Base-by-base conservation (phyloP, 2,797 vertebrate species). In the Margarornis squamiger region DNA sequence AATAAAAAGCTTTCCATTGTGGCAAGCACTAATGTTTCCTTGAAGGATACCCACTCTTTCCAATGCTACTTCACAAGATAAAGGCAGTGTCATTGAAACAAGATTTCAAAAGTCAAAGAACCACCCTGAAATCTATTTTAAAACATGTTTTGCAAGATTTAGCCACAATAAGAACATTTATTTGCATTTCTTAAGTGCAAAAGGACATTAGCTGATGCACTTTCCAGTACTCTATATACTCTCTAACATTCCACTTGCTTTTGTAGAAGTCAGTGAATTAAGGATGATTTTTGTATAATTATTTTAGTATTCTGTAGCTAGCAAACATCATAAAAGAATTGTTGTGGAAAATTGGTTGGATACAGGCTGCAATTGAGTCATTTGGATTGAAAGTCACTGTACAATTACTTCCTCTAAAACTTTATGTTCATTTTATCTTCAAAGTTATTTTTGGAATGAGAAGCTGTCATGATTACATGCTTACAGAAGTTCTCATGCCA, bases 131-230 rank as follows among this genome's bases (percentile, higher is more conserved):
- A 90, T 86, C 90, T 13, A 23, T n/a, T 94, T 96, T 70, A 5
- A 96, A 96, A 77, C 52, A 89, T 65, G 52, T 16, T 66, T 92
- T 70, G 24, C n/a, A 96, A 94, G 82, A 93, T 65, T 94, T 74
- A 94, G 20, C 78, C 57, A 93, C 70, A 95, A 66, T 65, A 70
- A 96, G 30, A 74, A 43, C 38, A 92, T 76, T 97, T 96, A 73
- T 81, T 86, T 84, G 14, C 21, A 72, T 59, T 90, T 85, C 57
- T 93, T 83, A 49, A 46, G n/a, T 70, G 51, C 75, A 72, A 95
- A 54, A 91, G 32, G 29, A 82, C 66, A 67, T 67, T 51, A 54
- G 48, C 70, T 75, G 63, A 41, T 61, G 15, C 29, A n/a, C 27
- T 82, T 36, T 81, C 73, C 41, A 95, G 18, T 73, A 48, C 7